Evolutionary conservation across 2,888 invertebrate genomes (phyloP), one percentile per base, ranked within the genome.

Genomic region (Sinhomidia bicolor): DNA sequence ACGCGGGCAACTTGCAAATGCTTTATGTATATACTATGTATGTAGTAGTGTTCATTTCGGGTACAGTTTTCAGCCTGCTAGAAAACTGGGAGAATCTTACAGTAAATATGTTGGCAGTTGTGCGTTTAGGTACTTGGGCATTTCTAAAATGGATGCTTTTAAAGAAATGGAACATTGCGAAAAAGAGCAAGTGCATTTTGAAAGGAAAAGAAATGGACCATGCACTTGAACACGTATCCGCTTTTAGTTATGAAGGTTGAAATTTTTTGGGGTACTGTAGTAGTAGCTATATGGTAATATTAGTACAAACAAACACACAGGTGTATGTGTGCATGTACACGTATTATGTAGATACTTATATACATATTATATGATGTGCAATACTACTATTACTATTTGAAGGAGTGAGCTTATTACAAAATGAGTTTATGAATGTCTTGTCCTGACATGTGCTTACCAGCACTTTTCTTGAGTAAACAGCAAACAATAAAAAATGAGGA

Each of bases 151-250:
- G 17, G 36, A 68, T n/a, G 68, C 68, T 68, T 68, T 68, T 68
- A 68, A 68, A 68, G 68, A 68, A 68, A 68, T 68, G 36, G 36
- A 20, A 68, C 36, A 20, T 68, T 68, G 68, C 36, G 41, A 68
- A 68, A 57, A 68, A 17, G 14, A 36, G 9, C 62, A 29, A 62
- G 23, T 62, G 68, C 23, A 36, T 36, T 41, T 68, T 32, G 36
- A 68, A 36, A 68, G 68, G 68, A 23, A 65, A 65, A 17, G 68
- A 68, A 65, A 68, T 68, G 36, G 68, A 68, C 68, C 36, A 36
- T 68, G 17, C 23, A 36, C 32, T 17, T 36, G 68, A 41, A 36
- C 68, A 36, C 68, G 65, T 36, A 32, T 20, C 20, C 10, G 36
- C 65, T 68, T 68, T 65, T 65, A 57, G 17, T 23, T n/a, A n/a